Conservation (phyloP, 2,113 vertebrate genomes). For the Syngnathus typhle region DNA sequence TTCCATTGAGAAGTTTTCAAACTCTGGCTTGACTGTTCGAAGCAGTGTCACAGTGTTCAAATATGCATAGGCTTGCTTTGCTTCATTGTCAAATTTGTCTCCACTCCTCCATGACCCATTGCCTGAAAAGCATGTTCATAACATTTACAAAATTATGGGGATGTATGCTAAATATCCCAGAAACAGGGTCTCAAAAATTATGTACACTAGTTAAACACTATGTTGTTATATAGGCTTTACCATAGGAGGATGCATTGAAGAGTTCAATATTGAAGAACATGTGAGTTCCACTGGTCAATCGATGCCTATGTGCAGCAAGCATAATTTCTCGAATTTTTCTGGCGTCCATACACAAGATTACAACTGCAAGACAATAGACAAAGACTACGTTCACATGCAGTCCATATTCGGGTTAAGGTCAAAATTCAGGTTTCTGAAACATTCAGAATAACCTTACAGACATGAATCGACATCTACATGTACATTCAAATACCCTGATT, state of each 20-base stretch:
- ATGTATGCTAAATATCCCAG: neutral
- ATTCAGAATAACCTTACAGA: no score
- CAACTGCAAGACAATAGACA: constrained; percentile 69
- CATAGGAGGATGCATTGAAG: constrained; percentile 93
- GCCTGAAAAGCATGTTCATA: constrained; percentile 61
- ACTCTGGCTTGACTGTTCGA: constrained; percentile 89
- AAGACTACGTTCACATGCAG: neutral
- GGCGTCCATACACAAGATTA: constrained; percentile 89
- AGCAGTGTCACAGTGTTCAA: constrained; percentile 91
- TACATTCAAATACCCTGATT: no score
- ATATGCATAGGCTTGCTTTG: constrained; percentile 83
- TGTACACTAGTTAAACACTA: neutral
- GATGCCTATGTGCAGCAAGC: constrained; percentile 82
- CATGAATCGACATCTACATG: no score
- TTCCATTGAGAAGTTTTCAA: constrained; percentile 91
- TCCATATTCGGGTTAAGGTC: no score
- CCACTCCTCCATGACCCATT: constrained; percentile 94
- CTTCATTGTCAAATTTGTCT: constrained; percentile 86
- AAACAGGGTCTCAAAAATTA: neutral
- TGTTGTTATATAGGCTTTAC: constrained; percentile 63
- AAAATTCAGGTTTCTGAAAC: no score
- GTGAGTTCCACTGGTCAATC: constrained; percentile 82
- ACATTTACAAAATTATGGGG: no score
- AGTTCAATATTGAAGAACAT: constrained; percentile 97
- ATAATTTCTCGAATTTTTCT: constrained; percentile 86